Conservation (phyloP, 2,113 vertebrate species). For the Halichoeres trimaculatus region DNA sequence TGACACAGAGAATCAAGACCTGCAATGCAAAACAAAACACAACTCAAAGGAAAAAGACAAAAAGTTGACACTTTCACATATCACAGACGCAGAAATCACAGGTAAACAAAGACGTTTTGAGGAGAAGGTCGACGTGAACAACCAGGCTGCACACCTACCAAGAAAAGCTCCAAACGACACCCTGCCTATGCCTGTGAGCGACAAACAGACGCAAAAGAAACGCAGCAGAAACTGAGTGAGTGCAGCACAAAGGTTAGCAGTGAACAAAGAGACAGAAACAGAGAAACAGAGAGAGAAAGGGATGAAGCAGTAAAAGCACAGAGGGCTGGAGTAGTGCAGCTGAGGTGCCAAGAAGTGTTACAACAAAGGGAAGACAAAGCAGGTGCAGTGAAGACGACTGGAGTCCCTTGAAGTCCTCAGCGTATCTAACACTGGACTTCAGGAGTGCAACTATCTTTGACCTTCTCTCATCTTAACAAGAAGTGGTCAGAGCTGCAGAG, state of each 20-base stretch:
- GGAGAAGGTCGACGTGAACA: background rate
- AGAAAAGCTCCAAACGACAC: slow-evolving; percentile 92
- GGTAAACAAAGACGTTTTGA: background rate
- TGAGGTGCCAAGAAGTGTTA: background rate
- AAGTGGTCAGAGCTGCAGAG: no score
- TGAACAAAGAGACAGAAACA: background rate
- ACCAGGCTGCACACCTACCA: slow-evolving; percentile 85
- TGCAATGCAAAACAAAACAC: background rate
- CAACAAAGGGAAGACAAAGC: slow-evolving; percentile 26
- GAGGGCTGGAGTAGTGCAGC: background rate
- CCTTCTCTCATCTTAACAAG: no score
- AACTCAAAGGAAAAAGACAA: background rate
- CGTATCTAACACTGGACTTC: background rate
- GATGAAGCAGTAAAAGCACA: slow-evolving; percentile 20
- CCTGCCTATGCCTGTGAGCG: slow-evolving; percentile 89
- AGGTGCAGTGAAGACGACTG: background rate
- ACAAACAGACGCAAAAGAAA: slow-evolving; percentile 67
- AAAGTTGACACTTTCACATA: background rate
- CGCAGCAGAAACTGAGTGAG: slow-evolving; percentile 71
- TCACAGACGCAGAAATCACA: background rate
- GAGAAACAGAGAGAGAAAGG: background rate
- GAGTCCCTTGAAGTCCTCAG: background rate
- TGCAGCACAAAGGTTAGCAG: slow-evolving; percentile 28
- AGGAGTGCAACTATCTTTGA: background rate
- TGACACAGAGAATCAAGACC: background rate